Evolutionary conservation across 2,888 invertebrate genomes (phyloP).

Genomic region (Temnothorax ravouxi): DNA sequence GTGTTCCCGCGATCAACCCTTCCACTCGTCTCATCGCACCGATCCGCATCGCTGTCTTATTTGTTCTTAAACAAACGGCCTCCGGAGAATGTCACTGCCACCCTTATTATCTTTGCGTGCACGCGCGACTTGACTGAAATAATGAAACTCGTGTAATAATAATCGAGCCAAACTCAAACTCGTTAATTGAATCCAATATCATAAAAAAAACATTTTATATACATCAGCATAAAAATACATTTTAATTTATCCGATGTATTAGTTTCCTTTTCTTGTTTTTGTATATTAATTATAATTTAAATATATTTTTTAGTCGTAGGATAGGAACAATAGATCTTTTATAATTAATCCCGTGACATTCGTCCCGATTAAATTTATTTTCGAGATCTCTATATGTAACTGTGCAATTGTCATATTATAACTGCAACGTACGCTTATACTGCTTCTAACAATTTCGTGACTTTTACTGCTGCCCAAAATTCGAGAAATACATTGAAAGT

Average conservation of each 20-base stretch:
- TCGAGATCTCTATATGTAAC: background rate
- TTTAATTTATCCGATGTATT: background rate
- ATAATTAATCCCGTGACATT: background rate
- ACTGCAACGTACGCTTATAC: background rate
- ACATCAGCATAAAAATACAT: background rate
- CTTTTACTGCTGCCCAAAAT: conserved; percentile 22
- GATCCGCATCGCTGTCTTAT: conserved; percentile 39
- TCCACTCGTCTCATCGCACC: conserved; percentile 26
- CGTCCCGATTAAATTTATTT: background rate
- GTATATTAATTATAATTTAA: background rate
- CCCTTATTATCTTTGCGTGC: conserved; percentile 19
- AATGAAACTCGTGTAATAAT: conserved; percentile 16
- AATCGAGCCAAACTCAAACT: background rate
- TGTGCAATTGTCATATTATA: background rate
- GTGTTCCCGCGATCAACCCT: conserved; percentile 63
- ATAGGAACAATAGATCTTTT: background rate
- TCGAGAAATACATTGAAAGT: conserved; percentile 10
- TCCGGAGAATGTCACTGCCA: background rate
- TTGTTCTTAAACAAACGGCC: conserved; percentile 39
- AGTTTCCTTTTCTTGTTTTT: background rate
- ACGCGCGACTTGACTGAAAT: background rate
- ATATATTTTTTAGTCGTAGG: background rate
- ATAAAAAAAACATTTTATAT: background rate
- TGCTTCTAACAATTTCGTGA: conserved; percentile 30
- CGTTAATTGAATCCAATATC: background rate